Evolutionary conservation across 2,888 invertebrate species (phyloP), one percentile per base, ranked within the genome.

Genomic region (Leptogaster cylindrica): DNA sequence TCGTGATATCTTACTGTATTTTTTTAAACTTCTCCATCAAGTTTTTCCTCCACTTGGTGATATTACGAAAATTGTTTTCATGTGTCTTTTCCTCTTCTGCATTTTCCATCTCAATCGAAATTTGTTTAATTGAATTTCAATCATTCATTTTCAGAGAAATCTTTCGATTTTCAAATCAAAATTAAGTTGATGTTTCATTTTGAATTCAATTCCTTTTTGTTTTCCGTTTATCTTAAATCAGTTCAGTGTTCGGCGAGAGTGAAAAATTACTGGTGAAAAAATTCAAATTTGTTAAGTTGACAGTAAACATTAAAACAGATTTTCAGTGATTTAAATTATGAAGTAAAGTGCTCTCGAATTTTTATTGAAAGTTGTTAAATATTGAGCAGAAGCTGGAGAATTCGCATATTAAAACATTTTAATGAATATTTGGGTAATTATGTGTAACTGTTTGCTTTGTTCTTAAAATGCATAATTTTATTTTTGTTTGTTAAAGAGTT

Each of bases 351-450:
- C 3, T 23, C 25, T 46, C 4, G 23, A 46, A 46, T 6, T n/a
- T 7, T 23, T 46, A 44, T n/a, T n/a, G 10, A 31, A 27, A 25
- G 14, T 14, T 14, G 18, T 27, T 16, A 28, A 23, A 31, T 33
- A 44, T 44, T 20, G 27, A 46, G n/a, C 28, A 41, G 41, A 61
- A 27, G 44, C 18, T 28, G 44, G 25, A 44, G 28, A 14, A 20
- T 44, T 44, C 27, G 27, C 23, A 12, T 16, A 48, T n/a, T 33
- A 64, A 48, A 64, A 48, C 65, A 72, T 71, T 75, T 79, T 79
- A 79, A 81, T 80, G 81, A 79, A 79, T 79, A 79, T 78, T 80
- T 79, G 80, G 80, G 81, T 80, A 80, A 79, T 58, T 58, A 58
- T 39, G 10, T 46, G 2, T 16, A 46, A 20, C 23, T 46, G 3